Base-by-base conservation (phyloP, 2,888 invertebrate species). In the Agonopterix arenella region DNA sequence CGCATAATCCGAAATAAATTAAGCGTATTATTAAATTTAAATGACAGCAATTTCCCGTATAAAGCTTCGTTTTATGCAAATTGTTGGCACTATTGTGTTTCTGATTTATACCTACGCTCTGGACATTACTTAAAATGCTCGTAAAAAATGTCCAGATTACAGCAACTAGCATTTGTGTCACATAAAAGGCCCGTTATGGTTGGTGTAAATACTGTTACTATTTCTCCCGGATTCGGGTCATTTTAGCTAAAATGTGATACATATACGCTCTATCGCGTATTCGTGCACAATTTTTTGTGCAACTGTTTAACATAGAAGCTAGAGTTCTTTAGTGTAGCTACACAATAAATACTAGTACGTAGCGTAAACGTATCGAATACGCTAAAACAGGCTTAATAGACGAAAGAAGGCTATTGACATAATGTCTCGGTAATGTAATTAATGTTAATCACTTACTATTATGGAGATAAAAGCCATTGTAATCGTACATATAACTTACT, bases 81-180 rank as follows among this genome's bases (percentile, higher is more conserved):
- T 56, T 41, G 50, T 47, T 28, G 40, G 42, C 48, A 51, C 56
- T 58, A 56, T 56, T 56, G 54, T 55, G 50, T 47, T 42, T 28
- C 42, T 55, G 54, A 58, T 58, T 58, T 54, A 58, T 54, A 52
- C 53, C 48, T 51, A 48, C 37, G 48, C 41, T 44, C 28, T 36
- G 49, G 50, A 46, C 52, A 47, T 55, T 49, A 52, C 49, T 56
- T 56, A 52, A 53, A 56, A 49, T 43, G 50, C 40, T 69, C 75
- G 68, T 77, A 78, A 79, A 79, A 77, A 77, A 53, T 62, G 64
- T 64, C 57, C 69, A 75, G 76, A 77, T 75, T 76, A 78, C 70
- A 64, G 60, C 57, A 60, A 66, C 69, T 62, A 66, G 62, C 70
- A 68, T 71, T 70, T 70, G 63, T 64, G 70, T 69, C 69, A 71